Evolutionary conservation across 1,140 invertebrate genomes (phyloP).

Genomic region (Bilobella aurantiaca): DNA sequence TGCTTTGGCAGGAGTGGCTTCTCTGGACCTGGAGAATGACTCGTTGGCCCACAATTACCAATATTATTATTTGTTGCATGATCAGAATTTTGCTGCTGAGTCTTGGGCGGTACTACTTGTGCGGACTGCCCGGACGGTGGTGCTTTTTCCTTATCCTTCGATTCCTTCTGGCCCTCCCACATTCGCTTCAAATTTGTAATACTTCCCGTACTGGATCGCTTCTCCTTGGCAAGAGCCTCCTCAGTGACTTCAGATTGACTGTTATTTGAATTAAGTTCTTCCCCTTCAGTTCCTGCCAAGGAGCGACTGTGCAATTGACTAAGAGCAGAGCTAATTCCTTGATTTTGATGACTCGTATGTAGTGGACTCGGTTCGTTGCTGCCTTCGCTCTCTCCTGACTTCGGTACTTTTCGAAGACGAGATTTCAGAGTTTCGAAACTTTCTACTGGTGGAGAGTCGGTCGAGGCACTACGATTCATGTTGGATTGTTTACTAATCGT

Average conservation of each 20-base stretch:
- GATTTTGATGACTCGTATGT: slow-evolving; percentile 30
- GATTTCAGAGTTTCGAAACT: slow-evolving; percentile 67
- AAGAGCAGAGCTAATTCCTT: neutral
- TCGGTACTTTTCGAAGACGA: slow-evolving; percentile 67
- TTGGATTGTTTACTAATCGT: slow-evolving; percentile 25
- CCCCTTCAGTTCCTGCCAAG: slow-evolving; percentile 32
- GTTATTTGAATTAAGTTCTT: slow-evolving; percentile 20
- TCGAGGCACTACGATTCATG: slow-evolving; percentile 47
- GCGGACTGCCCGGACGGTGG: too few relatives aligned
- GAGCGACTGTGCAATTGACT: slow-evolving; percentile 38
- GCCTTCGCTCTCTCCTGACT: slow-evolving; percentile 31
- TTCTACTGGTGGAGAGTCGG: slow-evolving; percentile 49
- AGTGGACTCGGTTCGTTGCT: slow-evolving; percentile 38
- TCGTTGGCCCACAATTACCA: slow-evolving; percentile 50
- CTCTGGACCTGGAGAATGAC: slow-evolving; percentile 42
- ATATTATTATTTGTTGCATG: neutral
- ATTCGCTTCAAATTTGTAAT: slow-evolving; percentile 84
- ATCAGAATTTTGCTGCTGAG: neutral
- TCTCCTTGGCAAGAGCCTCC: slow-evolving; percentile 62
- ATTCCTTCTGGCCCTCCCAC: slow-evolving; percentile 54
- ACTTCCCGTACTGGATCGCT: slow-evolving; percentile 80
- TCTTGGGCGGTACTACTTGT: neutral
- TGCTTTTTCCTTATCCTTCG: neutral
- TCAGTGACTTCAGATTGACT: slow-evolving; percentile 32
- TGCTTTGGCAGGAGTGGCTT: slow-evolving; percentile 9